Percentiles rank a stretch among this genome's conserved stretches.
Conservation (phyloP, 2,888 invertebrate genomes). For the Diabrotica balteata region DNA sequence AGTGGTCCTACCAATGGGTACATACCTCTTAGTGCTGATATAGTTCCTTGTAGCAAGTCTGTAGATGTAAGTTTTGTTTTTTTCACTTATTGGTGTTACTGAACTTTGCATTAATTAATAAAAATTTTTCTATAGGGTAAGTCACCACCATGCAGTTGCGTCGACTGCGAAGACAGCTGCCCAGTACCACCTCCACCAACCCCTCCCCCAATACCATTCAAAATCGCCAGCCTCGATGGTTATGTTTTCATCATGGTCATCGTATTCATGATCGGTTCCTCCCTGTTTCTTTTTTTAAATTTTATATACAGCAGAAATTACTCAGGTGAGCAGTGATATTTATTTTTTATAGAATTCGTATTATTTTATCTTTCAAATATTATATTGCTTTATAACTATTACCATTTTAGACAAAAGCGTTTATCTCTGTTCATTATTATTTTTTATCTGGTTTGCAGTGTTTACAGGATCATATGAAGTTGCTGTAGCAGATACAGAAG, state of each 20-base stretch:
- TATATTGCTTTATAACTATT: too few relatives aligned
- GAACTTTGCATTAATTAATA: too few relatives aligned
- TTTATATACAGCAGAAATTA: slow-evolving; percentile 51
- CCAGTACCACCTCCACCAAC: slow-evolving; percentile 76
- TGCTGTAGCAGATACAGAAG: slow-evolving; percentile 74
- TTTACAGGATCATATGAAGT: slow-evolving; percentile 47
- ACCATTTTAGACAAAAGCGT: too few relatives aligned
- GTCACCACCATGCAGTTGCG: slow-evolving; percentile 82
- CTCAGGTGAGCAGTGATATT: slow-evolving; percentile 53
- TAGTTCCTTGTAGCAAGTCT: slow-evolving; percentile 58
- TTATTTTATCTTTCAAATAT: too few relatives aligned
- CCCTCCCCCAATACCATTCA: slow-evolving; percentile 72
- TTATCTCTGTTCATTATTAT: too few relatives aligned
- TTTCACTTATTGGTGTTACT: too few relatives aligned
- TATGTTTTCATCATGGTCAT: slow-evolving; percentile 79
- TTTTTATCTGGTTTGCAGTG: too few relatives aligned
- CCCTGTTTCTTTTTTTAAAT: slow-evolving; percentile 44
- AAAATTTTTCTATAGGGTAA: slow-evolving; percentile 59
- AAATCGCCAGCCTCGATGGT: slow-evolving; percentile 77
- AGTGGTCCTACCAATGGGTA: slow-evolving; percentile 62
- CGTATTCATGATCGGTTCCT: slow-evolving; percentile 73
- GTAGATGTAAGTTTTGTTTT: neutral
- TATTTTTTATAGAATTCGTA: too few relatives aligned
- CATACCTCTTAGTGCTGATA: slow-evolving; percentile 67
- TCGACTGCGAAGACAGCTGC: slow-evolving; percentile 84